Base-by-base conservation (phyloP, 2,113 vertebrate species). In the Cynoglossus semilaevis region DNA sequence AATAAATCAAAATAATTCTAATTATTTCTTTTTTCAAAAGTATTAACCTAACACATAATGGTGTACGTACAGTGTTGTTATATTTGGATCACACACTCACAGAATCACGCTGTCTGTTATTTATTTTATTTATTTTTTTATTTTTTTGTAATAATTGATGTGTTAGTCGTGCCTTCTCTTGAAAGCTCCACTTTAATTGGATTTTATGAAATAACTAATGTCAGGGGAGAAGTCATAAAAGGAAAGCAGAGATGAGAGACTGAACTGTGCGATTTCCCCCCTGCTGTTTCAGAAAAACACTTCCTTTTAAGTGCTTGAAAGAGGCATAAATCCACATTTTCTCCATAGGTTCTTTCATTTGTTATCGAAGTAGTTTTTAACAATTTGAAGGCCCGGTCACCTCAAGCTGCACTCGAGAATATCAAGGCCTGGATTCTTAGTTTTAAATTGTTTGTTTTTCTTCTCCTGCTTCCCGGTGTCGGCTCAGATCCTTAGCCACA, bases 251-350 rank as follows among this genome's bases (percentile, higher is more conserved):
- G 64, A 57, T 0, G 51, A 72, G 72, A 72, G 72, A 52, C 11
- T 58, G 73, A 41, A 14, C 60, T 61, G 51, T 40, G 67, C 59
- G 70, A 74, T 72, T 71, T 70, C 70, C 70, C 76, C 55, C 76
- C 69, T 12, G 73, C 82, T 65, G 85, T 54, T 72, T 51, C 4
- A 42, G 46, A 74, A 70, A 76, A 81, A 80, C 74, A 13, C 37
- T 38, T 10, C 38, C 77, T 85, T 87, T 86, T 84, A 86, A 85
- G 79, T 82, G 61, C 45, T 56, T 63, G 57, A 80, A 77, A 74
- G 79, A 80, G 41, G 63, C 68, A 64, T 70, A 59, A 61, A 70
- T 80, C 59, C 63, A 56, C 60, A 14, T 57, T 76, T 78, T 79
- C 72, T 73, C 67, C 43, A 43, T 65, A 72, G 77, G 65, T 63